Base-by-base conservation (phyloP, 2,113 vertebrate genomes). In the Riparia riparia region DNA sequence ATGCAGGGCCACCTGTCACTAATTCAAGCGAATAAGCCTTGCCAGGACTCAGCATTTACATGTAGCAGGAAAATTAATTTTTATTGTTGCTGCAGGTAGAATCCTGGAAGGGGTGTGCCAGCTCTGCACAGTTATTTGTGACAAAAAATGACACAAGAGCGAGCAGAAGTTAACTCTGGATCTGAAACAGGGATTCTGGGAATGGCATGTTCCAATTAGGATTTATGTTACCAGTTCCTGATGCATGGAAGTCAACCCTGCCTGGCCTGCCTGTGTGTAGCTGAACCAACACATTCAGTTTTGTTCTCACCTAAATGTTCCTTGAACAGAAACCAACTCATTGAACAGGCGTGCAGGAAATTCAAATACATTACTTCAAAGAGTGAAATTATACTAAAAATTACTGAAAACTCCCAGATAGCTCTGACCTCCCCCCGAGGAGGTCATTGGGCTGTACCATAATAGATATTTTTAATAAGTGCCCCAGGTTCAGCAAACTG, bases 311-410 rank as follows among this genome's bases (percentile, higher is more conserved):
- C 68, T 29, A 24, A 76, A 17, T 19, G n/a, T 31, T 56, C 42
- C 68, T 39, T 20, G 4, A 74, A 21, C 4, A 42, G 79, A 39
- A 6, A 26, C 42, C 42, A 42, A 6, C 5, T 15, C 0, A 0
- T 16, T 44, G 25, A 34, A 12, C 0, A 37, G 49, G 28, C 68
- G 22, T 3, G 31, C 26, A n/a, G 42, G 45, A 22, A 50, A 60
- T 68, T 15, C 8, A 19, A 65, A 54, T 37, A 34, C 29, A 6
- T 60, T 7, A 9, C 26, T 64, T 58, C 10, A 37, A 65, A 47
- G 17, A 70, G 37, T 57, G 25, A 63, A 76, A 39, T 57, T 20
- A 21, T 18, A 22, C 31, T 57, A 25, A 54, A 72, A 90, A 19
- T 34, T 6, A 47, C 3, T 17, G 19, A 24, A 45, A 69, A 14